Percentiles rank a stretch among this genome's conserved stretches.
These are phyloP conservation scores for Sisyra terminalis DNA, from an alignment of 2,888 invertebrate species.

Conservation along the genomic window DNA sequence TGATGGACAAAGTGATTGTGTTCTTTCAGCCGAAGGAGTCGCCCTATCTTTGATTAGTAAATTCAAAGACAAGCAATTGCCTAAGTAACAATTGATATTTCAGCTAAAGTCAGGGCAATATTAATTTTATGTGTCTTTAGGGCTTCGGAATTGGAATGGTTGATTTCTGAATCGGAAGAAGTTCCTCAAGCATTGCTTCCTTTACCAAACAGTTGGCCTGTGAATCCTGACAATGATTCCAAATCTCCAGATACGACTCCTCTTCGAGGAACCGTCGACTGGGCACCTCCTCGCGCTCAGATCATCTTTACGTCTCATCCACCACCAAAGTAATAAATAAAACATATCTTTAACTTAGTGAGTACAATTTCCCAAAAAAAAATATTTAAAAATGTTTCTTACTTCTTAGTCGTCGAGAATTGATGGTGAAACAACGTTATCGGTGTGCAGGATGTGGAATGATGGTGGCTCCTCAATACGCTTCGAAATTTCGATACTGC, in stretches of 20 bases:
- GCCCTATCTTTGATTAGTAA: constrained; percentile 59
- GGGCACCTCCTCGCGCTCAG: constrained; percentile 74
- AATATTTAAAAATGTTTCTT: not conserved
- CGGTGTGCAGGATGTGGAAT: constrained; percentile 76
- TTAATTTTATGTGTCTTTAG: constrained; percentile 19
- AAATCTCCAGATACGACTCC: constrained; percentile 21
- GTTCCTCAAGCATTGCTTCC: constrained; percentile 63
- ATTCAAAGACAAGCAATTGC: constrained; percentile 59
- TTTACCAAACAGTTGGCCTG: constrained; percentile 52
- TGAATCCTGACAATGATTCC: constrained; percentile 41
- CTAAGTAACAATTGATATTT: constrained; percentile 23
- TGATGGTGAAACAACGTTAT: constrained; percentile 57
- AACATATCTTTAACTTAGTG: constrained; percentile 2
- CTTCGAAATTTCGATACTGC: constrained; percentile 62
- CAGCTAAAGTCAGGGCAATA: not conserved
- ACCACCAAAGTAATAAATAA: constrained; percentile 37
- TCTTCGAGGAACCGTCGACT: constrained; percentile 57
- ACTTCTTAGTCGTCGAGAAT: constrained; percentile 34
- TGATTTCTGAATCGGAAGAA: constrained; percentile 55
- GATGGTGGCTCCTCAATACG: constrained; percentile 54
- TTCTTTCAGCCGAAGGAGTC: constrained; percentile 58
- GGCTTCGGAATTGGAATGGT: constrained; percentile 63
- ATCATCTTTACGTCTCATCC: constrained; percentile 67
- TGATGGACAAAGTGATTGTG: constrained; percentile 30
- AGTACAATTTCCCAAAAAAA: constrained; percentile 7